Base-by-base conservation (phyloP, 2,797 vertebrate species). In the Neosalanx taihuensis region DNA sequence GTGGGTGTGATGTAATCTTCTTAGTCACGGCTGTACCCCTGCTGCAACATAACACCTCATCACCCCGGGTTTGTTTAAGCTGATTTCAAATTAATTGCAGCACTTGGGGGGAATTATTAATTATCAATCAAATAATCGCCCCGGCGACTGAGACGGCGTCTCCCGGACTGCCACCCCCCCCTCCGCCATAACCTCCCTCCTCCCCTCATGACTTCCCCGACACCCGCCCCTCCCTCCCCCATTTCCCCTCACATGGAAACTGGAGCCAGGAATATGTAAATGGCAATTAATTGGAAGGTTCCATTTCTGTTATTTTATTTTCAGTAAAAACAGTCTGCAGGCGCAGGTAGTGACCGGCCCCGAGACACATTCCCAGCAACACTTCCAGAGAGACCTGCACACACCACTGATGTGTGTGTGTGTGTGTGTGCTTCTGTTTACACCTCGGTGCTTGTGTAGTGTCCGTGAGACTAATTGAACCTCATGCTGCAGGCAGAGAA, bases 271-370 rank as follows among this genome's bases (percentile, higher is more conserved):
- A 93, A 94, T 94, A 94, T 95, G 95, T 94, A 94, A 94, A 96
- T 95, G 92, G 90, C 75, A 91, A 91, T 92, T 93, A 93, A 94
- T 94, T 93, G 91, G 89, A 80, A 86, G 88, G 91, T 90, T 90
- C 90, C 79, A 75, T 93, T 93, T 90, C 88, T 84, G 79, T 84
- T 82, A 77, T 86, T 76, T 81, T 91, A 90, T 95, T 94, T 95
- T 91, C 90, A 96, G 91, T 94, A 86, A 95, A 97, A 97, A 96
- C 94, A 95, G 89, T 83, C 86, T 86, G 59, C 82, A 91, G 90
- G 86, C 86, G 73, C 82, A 91, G 86, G 87, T 88, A 82, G 83
- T 77, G 85, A 75, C 86, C 79, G 88, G 86, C 82, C 86, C 86
- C 84, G 60, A 41, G 80, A 85, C 85, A 72, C 86, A 88, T 81